phyloP scores from a whole-genome alignment of 2,888 invertebrate species.

The Andricus quercusramuli region DNA sequence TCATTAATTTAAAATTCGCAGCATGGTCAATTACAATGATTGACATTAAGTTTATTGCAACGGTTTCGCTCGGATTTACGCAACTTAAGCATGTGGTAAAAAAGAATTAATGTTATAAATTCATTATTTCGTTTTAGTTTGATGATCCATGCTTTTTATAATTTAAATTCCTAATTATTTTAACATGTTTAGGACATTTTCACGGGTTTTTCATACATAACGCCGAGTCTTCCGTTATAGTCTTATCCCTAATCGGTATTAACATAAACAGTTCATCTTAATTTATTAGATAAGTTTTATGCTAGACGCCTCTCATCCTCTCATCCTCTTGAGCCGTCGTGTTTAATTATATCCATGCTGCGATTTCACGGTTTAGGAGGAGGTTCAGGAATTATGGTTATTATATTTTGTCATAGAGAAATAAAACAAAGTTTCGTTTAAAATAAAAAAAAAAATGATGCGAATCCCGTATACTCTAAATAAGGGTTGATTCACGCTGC shows the following conservation, averaged over 20 bases:
- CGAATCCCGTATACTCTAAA: background rate
- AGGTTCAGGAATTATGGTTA: conserved; percentile 1
- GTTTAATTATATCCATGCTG: conserved; percentile 6
- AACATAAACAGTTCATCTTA: background rate
- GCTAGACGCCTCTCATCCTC: background rate
- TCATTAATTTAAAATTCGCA: background rate
- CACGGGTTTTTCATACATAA: background rate
- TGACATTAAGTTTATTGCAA: background rate
- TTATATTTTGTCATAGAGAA: background rate
- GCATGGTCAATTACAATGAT: background rate
- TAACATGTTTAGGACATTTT: background rate
- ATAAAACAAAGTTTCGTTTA: background rate
- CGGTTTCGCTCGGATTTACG: background rate
- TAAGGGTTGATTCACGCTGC: background rate
- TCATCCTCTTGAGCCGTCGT: background rate
- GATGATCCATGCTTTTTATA: background rate
- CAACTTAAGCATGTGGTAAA: background rate
- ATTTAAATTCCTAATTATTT: background rate
- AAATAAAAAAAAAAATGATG: conserved; percentile 28
- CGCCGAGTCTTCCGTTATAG: background rate
- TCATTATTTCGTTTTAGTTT: background rate
- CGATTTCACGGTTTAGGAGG: background rate
- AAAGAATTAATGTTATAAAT: background rate
- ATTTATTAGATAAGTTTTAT: background rate
- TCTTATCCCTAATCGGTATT: background rate